Evolutionary conservation across 2,113 vertebrate genomes (phyloP).

Genomic region (Elephantulus edwardii): DNA sequence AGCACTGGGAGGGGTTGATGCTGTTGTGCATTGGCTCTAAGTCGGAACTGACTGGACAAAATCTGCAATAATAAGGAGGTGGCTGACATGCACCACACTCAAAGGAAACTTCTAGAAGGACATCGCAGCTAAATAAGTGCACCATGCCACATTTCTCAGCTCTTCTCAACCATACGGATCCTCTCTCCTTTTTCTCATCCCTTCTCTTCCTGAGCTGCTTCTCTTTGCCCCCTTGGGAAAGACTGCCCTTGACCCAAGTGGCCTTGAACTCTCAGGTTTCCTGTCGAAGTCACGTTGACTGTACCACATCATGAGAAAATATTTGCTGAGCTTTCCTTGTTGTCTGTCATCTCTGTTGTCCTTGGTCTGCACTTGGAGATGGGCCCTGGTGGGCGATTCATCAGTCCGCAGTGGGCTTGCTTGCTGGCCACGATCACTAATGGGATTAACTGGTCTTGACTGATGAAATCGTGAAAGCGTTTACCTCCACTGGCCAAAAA

Average conservation of each 20-base stretch:
- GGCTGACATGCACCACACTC: not conserved
- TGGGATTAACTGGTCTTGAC: slow-evolving; percentile 72
- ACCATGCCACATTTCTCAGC: not conserved
- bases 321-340: not conserved
- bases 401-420: not conserved
- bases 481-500: slow-evolving; percentile 53
- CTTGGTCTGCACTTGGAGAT: slow-evolving; percentile 6
- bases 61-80: no score
- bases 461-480: slow-evolving; percentile 61
- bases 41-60: no score
- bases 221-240: not conserved
- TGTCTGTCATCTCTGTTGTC: slow-evolving; percentile 21
- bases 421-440: slow-evolving; percentile 30
- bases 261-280: slow-evolving; percentile 37
- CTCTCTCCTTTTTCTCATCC: not conserved
- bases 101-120: not conserved
- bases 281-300: not conserved
- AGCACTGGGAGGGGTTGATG: no score
- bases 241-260: not conserved
- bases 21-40: no score
- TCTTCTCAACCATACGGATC: not conserved
- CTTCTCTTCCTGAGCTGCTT: not conserved
- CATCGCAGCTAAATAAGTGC: not conserved
- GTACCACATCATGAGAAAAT: not conserved
- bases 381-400: not conserved